A percentile compares a stretch with the other conserved stretches of the same genome.
Evolutionary conservation across 2,113 vertebrate species (phyloP).

Genomic region (Dipodomys stephensi): DNA sequence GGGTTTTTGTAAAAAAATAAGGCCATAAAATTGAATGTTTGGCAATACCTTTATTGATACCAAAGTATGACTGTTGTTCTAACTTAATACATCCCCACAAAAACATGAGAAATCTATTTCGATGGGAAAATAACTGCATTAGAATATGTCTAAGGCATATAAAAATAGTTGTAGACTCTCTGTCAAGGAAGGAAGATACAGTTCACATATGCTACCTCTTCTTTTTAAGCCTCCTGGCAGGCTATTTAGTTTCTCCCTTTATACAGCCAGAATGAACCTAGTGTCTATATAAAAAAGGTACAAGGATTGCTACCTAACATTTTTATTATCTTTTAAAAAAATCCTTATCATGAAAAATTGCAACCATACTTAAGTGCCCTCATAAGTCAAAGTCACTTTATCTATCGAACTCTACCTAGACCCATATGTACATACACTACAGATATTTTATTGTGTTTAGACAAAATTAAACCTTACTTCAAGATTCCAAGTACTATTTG

Average conservation of each 20-base stretch:
- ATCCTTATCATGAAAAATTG: neutral
- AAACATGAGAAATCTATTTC: neutral
- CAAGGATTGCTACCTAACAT: neutral
- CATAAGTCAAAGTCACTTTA: neutral
- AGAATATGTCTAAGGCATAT: constrained; percentile 15
- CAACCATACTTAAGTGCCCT: neutral
- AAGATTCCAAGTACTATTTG: neutral
- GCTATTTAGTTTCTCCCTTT: neutral
- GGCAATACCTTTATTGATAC: neutral
- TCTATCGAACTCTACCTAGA: neutral
- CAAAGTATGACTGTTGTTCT: neutral
- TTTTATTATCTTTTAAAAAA: neutral
- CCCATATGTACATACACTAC: neutral
- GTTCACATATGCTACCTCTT: neutral
- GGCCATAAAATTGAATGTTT: neutral
- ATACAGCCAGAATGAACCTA: neutral
- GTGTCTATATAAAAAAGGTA: neutral
- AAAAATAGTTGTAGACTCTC: neutral
- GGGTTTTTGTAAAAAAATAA: neutral
- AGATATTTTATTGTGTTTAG: neutral
- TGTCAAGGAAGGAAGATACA: neutral
- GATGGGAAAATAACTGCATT: neutral
- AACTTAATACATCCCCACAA: neutral
- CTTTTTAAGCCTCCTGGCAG: neutral
- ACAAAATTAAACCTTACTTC: constrained; percentile 40